These are phyloP conservation scores for Elymnias hypermnestra DNA, from an alignment of 1,140 invertebrate species.

Conservation along the genomic window DNA sequence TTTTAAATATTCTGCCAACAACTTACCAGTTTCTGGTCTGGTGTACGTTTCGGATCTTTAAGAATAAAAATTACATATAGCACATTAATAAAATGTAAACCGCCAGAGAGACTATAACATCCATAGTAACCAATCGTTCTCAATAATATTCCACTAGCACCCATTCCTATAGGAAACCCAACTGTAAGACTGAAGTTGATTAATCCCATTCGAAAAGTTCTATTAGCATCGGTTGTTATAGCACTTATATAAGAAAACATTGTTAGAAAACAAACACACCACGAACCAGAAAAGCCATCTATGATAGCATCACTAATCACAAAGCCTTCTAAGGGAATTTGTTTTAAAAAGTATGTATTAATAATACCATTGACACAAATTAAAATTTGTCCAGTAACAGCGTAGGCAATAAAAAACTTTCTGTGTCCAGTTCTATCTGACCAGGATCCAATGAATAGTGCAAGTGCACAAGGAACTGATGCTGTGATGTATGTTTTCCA, in stretches of 20 bases:
- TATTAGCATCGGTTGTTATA: slow-evolving; percentile 70
- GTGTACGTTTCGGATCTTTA: slow-evolving; percentile 77
- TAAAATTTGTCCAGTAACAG: slow-evolving; percentile 52
- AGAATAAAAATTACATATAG: slow-evolving; percentile 45
- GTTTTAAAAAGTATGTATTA: slow-evolving; percentile 54
- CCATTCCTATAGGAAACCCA: slow-evolving; percentile 68
- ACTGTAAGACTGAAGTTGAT: slow-evolving; percentile 73
- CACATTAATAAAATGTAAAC: slow-evolving; percentile 49
- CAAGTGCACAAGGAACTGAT: slow-evolving; percentile 75
- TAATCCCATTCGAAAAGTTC: slow-evolving; percentile 76
- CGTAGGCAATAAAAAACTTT: slow-evolving; percentile 74
- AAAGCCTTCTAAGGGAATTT: slow-evolving; percentile 39
- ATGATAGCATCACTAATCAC: slow-evolving; percentile 24
- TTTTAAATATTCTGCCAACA: too few species aligned
- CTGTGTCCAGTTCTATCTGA: slow-evolving; percentile 75
- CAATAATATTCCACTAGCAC: slow-evolving; percentile 56
- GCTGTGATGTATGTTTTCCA: slow-evolving; percentile 51
- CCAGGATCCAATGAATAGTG: slow-evolving; percentile 78
- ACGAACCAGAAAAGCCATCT: slow-evolving; percentile 69
- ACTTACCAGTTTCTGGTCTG: slow-evolving; percentile 79
- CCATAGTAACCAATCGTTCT: slow-evolving; percentile 62
- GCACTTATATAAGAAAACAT: slow-evolving; percentile 76
- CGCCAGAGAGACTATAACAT: slow-evolving; percentile 41
- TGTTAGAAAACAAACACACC: slow-evolving; percentile 72
- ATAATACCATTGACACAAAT: slow-evolving; percentile 67